Evolutionary conservation across 2,113 vertebrate genomes (phyloP), one percentile per base, ranked within the genome.

Genomic region (Piliocolobus tephrosceles): DNA sequence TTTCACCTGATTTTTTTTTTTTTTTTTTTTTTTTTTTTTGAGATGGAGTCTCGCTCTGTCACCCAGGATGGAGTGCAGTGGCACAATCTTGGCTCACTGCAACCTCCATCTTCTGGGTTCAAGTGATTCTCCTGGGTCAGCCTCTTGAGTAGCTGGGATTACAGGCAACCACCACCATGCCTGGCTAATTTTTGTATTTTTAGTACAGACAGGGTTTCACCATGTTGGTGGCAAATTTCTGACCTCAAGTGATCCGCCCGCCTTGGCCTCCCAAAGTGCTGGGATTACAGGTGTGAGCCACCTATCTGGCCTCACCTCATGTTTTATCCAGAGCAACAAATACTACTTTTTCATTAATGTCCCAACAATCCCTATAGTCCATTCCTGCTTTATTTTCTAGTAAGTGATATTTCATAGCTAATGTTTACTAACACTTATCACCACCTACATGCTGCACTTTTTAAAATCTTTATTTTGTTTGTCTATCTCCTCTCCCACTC

Each of bases 321-420:
- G 23, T 61, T 61, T 61, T 61, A 61, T 61, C 58, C 58, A 61
- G 43, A 93, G 45, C 35, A 90, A 16, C 6, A 81, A 76, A 64
- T 85, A 6, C 50, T 79, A 64, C 50, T 72, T 96, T 93, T 88
- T 73, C 12, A 27, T 18, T 76, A 58, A 58, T 58, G 35, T 20
- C 10, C 23, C n/a, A 72, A 25, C 2, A 70, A 9, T 64, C 17
- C 72, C 6, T 45, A 68, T 61, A 13, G 40, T 20, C 3, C 4
- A 88, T 93, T 75, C 38, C 78, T 95, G 66, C 40, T 57, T 73
- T 95, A 47, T 25, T 83, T 38, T 9, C 57, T 35, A 43, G 14
- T 43, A 70, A 25, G 25, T 57, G 43, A 13, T n/a, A 82, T 58
- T 52, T 68, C 18, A 3, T 66, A 50, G 30, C 38, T 23, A 68